Evolutionary conservation across 2,888 invertebrate species (phyloP).

Genomic region (Hemistola chrysoprasaria): DNA sequence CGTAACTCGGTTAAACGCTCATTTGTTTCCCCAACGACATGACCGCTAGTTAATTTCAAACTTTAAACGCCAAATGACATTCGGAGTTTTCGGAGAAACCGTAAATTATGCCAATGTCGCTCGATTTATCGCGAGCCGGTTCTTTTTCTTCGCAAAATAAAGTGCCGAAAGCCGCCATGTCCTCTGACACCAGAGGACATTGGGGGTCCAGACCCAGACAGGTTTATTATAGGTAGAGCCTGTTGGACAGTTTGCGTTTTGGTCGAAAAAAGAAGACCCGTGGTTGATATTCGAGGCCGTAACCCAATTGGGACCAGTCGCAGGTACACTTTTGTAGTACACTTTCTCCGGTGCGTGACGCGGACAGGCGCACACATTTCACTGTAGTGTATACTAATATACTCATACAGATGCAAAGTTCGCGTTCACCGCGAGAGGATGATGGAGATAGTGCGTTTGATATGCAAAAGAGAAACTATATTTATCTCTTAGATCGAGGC

Average conservation of each 20-base stretch:
- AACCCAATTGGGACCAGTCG: conserved; percentile 77
- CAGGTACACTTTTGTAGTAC: conserved; percentile 71
- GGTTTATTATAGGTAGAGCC: conserved; percentile 45
- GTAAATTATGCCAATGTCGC: conserved; percentile 25
- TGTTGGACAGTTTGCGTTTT: conserved; percentile 30
- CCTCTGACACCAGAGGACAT: conserved; percentile 30
- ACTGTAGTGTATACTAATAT: too few relatives aligned
- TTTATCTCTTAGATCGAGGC: background rate
- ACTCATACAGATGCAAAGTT: conserved; percentile 30
- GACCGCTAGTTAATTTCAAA: conserved; percentile 22
- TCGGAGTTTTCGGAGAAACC: conserved; percentile 16
- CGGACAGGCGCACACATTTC: conserved; percentile 61
- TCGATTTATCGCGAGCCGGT: conserved; percentile 28
- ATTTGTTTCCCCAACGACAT: conserved; percentile 14
- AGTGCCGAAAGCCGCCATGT: conserved; percentile 32
- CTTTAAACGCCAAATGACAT: conserved; percentile 15
- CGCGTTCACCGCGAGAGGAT: conserved; percentile 24
- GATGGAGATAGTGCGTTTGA: conserved; percentile 1
- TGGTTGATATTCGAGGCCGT: conserved; percentile 71
- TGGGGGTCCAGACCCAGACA: conserved; percentile 40
- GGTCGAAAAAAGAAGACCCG: conserved; percentile 56
- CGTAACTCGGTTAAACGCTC: conserved; percentile 11
- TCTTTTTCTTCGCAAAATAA: conserved; percentile 32
- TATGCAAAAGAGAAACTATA: conserved; percentile 15
- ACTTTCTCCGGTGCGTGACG: conserved; percentile 79